Conservation (phyloP, 2,888 invertebrate species). For the Sarcophaga caerulescens region DNA sequence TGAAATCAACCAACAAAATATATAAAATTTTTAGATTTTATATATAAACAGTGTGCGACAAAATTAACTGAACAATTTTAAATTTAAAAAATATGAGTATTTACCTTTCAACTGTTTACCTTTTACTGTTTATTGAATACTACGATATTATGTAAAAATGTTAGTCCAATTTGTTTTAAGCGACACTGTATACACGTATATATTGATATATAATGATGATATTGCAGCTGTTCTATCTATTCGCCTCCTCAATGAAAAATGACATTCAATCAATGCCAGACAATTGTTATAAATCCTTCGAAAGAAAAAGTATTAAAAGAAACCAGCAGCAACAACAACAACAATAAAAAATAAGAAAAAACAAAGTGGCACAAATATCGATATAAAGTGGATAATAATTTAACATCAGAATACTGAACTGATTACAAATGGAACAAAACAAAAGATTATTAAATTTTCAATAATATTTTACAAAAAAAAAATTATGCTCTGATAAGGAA, state of each 20-base stretch:
- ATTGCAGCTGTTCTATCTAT: neutral
- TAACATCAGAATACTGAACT: neutral
- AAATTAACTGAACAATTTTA: too few relatives aligned
- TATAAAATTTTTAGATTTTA: neutral
- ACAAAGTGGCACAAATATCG: neutral
- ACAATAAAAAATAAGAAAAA: neutral
- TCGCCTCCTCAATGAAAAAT: slow-evolving; percentile 37
- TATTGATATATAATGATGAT: neutral
- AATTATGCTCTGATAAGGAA: neutral
- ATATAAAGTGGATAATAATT: neutral
- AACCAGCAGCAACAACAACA: neutral
- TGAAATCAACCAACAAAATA: neutral
- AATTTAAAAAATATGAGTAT: too few relatives aligned
- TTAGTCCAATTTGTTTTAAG: too few relatives aligned
- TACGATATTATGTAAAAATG: too few relatives aligned
- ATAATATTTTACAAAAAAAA: neutral
- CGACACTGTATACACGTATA: neutral
- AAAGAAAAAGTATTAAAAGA: slow-evolving; percentile 8
- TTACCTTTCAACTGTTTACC: too few relatives aligned
- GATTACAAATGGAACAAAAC: neutral
- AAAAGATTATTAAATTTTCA: neutral
- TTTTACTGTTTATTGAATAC: too few relatives aligned
- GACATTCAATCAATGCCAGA: slow-evolving; percentile 56
- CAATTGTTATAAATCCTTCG: slow-evolving; percentile 42
- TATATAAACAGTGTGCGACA: too few relatives aligned